Evolutionary conservation across 2,888 invertebrate genomes (phyloP), one percentile per base, ranked within the genome.

Genomic region (Cerastoderma edule): DNA sequence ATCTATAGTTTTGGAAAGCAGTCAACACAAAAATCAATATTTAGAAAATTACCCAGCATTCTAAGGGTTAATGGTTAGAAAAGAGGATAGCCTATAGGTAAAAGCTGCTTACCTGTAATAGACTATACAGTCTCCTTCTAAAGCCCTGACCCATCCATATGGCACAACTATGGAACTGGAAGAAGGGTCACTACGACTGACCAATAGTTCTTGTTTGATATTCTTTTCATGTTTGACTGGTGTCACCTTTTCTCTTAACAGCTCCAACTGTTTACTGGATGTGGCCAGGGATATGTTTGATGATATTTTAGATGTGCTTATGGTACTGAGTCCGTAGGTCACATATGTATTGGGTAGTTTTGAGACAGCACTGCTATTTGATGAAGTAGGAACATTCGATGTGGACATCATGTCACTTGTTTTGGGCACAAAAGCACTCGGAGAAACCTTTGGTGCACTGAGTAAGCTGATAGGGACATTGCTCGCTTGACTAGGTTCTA

Each of bases 111-210:
- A 96, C 96, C 96, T 96, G 93, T 96, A 95, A 93, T 96, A 96
- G 90, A 96, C 94, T 92, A 96, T 94, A 92, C 95, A 94, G 87
- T 95, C 95, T 93, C 95, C 95, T 91, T 95, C 95, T 87, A 95
- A 93, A 86, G 95, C 94, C 91, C 96, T 94, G 92, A 95, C 96
- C 96, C 96, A 96, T 83, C 96, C 96, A 88, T 95, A 95, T 85
- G 96, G 96, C 89, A 96, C 95, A 87, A 94, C 90, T 78, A 94
- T 93, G 4, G 78, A 70, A 22, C 60, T 66, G 39, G 65, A 46
- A 13, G 28, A 44, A 13, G 53, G 33, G 0, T 48, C 75, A 56
- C 39, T 75, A 27, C 39, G 39, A 28, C 24, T 44, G 2, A 27
- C 30, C 6, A 54, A 54, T 44, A 53, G 5, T 27, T 57, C 67